These are phyloP conservation scores for crab-eating macaque (Macaca fascicularis) DNA, from an alignment of 2,113 vertebrate genomes.

Conservation along the genomic window T2T-MFA8v1.1 NC_088395.1:103270001-103270500, in stretches of 20 bases:
- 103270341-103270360: neutral
- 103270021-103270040: neutral
- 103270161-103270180: neutral
- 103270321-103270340: neutral
- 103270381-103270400: neutral
- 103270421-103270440: neutral
- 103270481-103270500: neutral
- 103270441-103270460: neutral
- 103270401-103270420: slow-evolving; percentile 7
- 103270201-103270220: neutral
- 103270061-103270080: neutral
- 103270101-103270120: neutral
- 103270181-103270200: neutral
- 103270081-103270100: neutral
- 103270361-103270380: neutral
- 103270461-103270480: neutral
- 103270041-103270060: neutral
- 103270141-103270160: neutral
- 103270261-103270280: neutral
- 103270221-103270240: neutral
- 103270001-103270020: neutral
- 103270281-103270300: neutral
- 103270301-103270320: neutral
- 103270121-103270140: neutral
- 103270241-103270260: neutral